Conservation (phyloP, 2,797 vertebrate genomes). For the Esox masquinongy region DNA sequence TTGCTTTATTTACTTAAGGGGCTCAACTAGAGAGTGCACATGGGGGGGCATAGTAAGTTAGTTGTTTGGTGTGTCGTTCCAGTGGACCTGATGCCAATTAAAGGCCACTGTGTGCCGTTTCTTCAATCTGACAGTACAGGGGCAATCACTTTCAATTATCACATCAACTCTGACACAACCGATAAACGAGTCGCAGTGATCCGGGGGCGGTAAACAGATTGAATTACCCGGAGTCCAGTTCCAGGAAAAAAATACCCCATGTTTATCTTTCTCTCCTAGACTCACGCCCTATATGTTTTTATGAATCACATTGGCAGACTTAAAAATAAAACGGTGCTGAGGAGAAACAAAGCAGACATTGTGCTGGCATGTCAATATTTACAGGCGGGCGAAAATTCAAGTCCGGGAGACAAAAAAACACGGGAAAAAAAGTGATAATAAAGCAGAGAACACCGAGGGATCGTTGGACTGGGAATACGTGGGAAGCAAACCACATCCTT, state of each 20-base stretch:
- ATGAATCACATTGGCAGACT: constrained; percentile 31
- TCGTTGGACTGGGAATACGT: constrained; percentile 64
- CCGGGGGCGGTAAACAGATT: constrained; percentile 54
- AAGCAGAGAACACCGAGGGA: constrained; percentile 53
- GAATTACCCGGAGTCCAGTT: constrained; percentile 44
- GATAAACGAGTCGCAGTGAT: constrained; percentile 66
- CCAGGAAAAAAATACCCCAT: constrained; percentile 37
- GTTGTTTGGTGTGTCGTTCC: constrained; percentile 64
- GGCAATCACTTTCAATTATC: constrained; percentile 75
- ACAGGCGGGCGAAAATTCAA: constrained; percentile 29
- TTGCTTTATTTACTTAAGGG: constrained; percentile 73
- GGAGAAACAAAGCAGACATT: constrained; percentile 28
- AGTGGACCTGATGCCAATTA: constrained; percentile 75
- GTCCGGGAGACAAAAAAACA: constrained; percentile 42
- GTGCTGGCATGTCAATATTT: constrained; percentile 54
- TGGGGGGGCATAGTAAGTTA: constrained; percentile 24
- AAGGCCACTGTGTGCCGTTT: constrained; percentile 63
- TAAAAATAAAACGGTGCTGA: constrained; percentile 43
- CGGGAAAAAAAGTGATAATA: constrained; percentile 15
- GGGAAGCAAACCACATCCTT: constrained; percentile 74
- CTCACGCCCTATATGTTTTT: constrained; percentile 25
- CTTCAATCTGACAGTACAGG: constrained; percentile 73
- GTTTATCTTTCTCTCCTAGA: constrained; percentile 43
- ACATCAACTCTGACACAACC: constrained; percentile 67
- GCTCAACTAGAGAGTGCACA: neutral